Evolutionary conservation across 2,113 vertebrate species (phyloP).

Genomic region (Oceanites oceanicus): DNA sequence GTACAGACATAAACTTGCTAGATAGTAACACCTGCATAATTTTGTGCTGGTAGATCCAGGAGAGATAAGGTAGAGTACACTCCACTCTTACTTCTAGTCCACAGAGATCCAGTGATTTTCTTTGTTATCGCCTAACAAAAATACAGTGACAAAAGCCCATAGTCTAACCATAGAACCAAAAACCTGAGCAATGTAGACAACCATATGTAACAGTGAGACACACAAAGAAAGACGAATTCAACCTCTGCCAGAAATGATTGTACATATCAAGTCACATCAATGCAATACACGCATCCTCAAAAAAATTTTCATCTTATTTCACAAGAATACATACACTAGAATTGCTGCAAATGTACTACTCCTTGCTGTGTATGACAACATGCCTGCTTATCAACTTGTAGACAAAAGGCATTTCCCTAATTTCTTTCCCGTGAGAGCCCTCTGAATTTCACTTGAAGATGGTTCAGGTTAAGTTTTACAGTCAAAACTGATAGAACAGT

Average conservation of each 20-base stretch:
- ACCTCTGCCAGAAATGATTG: background rate
- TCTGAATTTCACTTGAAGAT: background rate
- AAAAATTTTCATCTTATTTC: background rate
- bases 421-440: background rate
- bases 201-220: background rate
- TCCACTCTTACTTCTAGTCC: background rate
- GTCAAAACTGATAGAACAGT: background rate
- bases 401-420: background rate
- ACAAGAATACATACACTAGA: background rate
- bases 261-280: background rate
- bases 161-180: background rate
- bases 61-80: background rate
- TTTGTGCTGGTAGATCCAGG: background rate
- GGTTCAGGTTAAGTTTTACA: background rate
- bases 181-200: background rate
- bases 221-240: background rate
- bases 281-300: fast-evolving
- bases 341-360: background rate
- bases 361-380: background rate
- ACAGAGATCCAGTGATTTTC: background rate
- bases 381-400: background rate
- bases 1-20: background rate
- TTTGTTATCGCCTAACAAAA: background rate
- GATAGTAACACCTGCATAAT: background rate
- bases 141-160: background rate